These are phyloP conservation scores for Agrenia bidenticulata DNA, from an alignment of 2,888 invertebrate species.

Conservation along the genomic window DNA sequence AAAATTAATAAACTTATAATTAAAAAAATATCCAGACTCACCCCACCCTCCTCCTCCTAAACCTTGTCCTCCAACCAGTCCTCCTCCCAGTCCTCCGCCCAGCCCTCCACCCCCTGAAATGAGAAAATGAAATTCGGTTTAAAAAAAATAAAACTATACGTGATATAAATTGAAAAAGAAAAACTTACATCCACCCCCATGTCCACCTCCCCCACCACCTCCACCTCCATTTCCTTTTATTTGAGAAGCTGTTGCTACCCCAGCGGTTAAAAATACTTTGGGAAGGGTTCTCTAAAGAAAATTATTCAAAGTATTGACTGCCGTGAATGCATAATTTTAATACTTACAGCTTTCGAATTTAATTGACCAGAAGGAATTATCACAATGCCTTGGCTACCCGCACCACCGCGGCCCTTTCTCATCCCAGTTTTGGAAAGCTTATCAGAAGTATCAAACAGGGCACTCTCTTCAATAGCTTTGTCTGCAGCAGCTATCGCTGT, in stretches of 20 bases:
- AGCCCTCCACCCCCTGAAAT: not conserved
- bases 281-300: slow-evolving; percentile 5
- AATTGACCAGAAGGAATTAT: slow-evolving; percentile 3
- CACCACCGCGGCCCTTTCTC: not conserved
- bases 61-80: slow-evolving; percentile 2
- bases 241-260: not conserved
- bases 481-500: no score
- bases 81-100: slow-evolving; percentile 5
- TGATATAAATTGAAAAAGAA: not conserved
- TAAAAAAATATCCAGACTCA: no score
- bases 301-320: not conserved
- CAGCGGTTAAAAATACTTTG: slow-evolving; percentile 7
- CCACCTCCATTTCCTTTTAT: slow-evolving; percentile 1
- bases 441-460: no score
- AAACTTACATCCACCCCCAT: slow-evolving; percentile 1
- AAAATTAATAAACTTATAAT: not conserved
- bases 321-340: no score
- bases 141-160: not conserved
- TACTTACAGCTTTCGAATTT: not conserved
- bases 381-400: not conserved
- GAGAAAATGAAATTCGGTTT: not conserved
- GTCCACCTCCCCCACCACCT: not conserved
- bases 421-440: not conserved
- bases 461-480: no score
- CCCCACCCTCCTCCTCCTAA: slow-evolving; percentile 1